Conservation (phyloP, 1,140 invertebrate genomes). For the Drosophila elegans region DNA sequence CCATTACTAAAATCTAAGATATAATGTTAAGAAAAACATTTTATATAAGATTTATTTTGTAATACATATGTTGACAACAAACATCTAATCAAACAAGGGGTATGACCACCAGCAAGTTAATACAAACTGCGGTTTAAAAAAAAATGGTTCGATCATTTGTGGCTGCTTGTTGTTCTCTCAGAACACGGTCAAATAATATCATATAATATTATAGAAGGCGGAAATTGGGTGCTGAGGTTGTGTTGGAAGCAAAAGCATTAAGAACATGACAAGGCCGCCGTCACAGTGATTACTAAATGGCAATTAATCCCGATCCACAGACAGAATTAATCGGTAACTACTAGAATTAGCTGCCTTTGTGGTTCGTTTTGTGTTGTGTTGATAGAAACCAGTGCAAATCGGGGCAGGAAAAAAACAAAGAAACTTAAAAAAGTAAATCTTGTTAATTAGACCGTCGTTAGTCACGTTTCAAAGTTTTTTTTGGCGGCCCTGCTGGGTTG, state of each 20-base stretch:
- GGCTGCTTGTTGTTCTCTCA: constrained; percentile 14
- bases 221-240: constrained; percentile 65
- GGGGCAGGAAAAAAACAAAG: constrained; percentile 14
- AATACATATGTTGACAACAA: too few species aligned
- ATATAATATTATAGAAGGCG: constrained; percentile 34
- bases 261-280: constrained; percentile 38
- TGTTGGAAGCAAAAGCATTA: constrained; percentile 46
- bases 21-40: too few species aligned
- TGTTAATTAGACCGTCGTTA: constrained; percentile 61
- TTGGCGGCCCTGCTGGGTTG: constrained; percentile 24
- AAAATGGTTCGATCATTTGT: constrained; percentile 50
- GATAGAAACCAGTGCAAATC: constrained; percentile 25
- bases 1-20: too few species aligned
- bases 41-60: too few species aligned
- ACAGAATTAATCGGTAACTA: constrained; percentile 64
- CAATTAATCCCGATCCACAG: constrained; percentile 55
- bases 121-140: background rate
- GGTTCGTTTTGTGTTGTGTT: constrained; percentile 27
- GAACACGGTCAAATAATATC: constrained; percentile 47
- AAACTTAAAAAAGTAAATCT: constrained; percentile 40
- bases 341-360: constrained; percentile 47
- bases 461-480: constrained; percentile 60
- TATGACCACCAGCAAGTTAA: background rate
- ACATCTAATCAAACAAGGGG: background rate
- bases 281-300: constrained; percentile 53